Evolutionary conservation across 2,113 vertebrate genomes (phyloP).

Genomic region (Balaenoptera acutorostrata): DNA sequence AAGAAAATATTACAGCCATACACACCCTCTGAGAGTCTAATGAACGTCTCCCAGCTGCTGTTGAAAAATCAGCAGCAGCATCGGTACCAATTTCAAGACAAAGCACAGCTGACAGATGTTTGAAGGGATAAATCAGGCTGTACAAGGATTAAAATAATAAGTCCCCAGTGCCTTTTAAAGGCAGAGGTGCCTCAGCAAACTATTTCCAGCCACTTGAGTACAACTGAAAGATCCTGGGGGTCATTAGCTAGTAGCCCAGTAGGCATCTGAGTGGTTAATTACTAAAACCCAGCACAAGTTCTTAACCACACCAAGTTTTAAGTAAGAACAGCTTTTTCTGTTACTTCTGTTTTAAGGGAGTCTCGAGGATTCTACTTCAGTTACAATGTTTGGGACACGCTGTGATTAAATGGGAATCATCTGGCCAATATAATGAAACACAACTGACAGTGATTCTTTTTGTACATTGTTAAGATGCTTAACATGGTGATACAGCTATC

Average conservation of each 20-base stretch:
- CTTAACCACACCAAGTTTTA: slow-evolving; percentile 44
- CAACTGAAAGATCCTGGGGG: slow-evolving; percentile 62
- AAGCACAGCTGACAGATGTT: slow-evolving; percentile 83
- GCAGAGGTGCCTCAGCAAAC: slow-evolving; percentile 76
- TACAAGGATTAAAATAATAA: slow-evolving; percentile 81
- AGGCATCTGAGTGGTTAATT: slow-evolving; percentile 42
- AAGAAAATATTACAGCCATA: slow-evolving; percentile 84
- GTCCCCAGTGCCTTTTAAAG: slow-evolving; percentile 76
- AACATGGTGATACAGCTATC: not conserved
- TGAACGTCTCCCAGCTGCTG: slow-evolving; percentile 82
- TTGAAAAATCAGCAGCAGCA: slow-evolving; percentile 77
- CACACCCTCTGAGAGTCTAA: slow-evolving; percentile 80
- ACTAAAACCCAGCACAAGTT: slow-evolving; percentile 59
- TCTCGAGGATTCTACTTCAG: slow-evolving; percentile 43
- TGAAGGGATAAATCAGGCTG: slow-evolving; percentile 82
- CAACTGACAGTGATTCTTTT: slow-evolving; percentile 48
- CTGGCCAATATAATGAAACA: slow-evolving; percentile 53
- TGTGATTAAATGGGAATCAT: not conserved
- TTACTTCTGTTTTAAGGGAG: slow-evolving; percentile 53
- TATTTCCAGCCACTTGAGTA: slow-evolving; percentile 71
- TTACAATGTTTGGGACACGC: slow-evolving; percentile 56
- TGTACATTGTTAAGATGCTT: slow-evolving; percentile 39
- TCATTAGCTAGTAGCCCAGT: slow-evolving; percentile 63
- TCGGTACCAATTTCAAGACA: slow-evolving; percentile 82
- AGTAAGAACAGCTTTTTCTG: slow-evolving; percentile 59